Conservation (phyloP, 2,797 vertebrate genomes). For the Ibycter americanus region DNA sequence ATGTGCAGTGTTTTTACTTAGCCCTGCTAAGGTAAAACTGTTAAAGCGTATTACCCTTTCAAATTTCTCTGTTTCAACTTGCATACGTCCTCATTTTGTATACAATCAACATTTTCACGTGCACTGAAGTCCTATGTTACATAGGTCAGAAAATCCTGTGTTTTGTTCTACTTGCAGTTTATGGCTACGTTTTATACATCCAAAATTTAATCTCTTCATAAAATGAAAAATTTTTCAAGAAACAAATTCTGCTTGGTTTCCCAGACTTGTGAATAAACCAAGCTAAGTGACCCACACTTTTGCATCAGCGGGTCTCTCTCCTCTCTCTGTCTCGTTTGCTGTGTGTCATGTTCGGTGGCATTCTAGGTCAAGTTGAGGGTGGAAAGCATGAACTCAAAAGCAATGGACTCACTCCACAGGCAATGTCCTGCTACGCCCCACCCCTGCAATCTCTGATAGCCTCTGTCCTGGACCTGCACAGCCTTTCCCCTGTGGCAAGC, state of each 20-base stretch:
- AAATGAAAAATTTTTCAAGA: not conserved
- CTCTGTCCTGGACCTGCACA: not conserved
- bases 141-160: not conserved
- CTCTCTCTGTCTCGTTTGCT: not conserved
- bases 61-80: slow-evolving; percentile 6
- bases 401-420: fast-evolving
- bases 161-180: not conserved
- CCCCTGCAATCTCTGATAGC: too few relatives aligned
- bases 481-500: too few relatives aligned
- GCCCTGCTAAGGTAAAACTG: not conserved
- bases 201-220: not conserved
- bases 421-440: fast-evolving
- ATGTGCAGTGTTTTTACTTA: not conserved
- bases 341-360: not conserved
- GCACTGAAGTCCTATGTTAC: not conserved
- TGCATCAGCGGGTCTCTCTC: not conserved
- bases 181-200: not conserved
- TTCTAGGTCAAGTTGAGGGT: not conserved
- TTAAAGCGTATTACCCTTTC: not conserved
- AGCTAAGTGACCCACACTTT: not conserved
- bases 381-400: not conserved
- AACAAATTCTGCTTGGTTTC: not conserved
- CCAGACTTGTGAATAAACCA: not conserved
- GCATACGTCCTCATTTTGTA: not conserved
- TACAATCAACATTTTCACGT: not conserved